phyloP scores from a whole-genome alignment of 2,888 invertebrate genomes.

The Latrodectus elegans region DNA sequence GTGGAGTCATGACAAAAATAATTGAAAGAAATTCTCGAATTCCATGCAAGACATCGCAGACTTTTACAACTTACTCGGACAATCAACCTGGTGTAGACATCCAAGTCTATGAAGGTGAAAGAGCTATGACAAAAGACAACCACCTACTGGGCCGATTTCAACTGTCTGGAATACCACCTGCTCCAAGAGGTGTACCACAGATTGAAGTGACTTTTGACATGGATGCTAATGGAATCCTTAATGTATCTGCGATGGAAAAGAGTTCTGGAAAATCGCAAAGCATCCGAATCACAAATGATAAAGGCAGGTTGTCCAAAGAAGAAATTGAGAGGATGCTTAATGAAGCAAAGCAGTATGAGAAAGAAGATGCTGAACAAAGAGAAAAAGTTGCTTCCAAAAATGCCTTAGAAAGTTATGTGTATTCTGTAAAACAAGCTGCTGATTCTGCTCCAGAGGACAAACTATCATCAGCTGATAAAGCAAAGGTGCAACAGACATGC shows the following conservation, averaged over 20 bases:
- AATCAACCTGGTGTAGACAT: constrained; percentile 93
- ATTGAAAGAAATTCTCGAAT: constrained; percentile 88
- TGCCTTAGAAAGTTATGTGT: constrained; percentile 83
- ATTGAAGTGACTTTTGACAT: constrained; percentile 86
- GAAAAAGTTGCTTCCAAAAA: constrained; percentile 83
- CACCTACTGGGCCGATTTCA: constrained; percentile 79
- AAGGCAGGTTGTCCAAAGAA: constrained; percentile 85
- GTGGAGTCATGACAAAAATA: constrained; percentile 84
- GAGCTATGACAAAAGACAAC: constrained; percentile 82
- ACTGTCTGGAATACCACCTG: constrained; percentile 85
- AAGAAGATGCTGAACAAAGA: constrained; percentile 83
- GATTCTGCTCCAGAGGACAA: constrained; percentile 75
- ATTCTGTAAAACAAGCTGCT: constrained; percentile 81
- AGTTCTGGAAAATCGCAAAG: constrained; percentile 87
- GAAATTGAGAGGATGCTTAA: constrained; percentile 88
- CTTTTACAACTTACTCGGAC: constrained; percentile 94
- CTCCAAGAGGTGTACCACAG: constrained; percentile 81
- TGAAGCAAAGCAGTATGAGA: constrained; percentile 86
- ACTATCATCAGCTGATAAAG: constrained; percentile 82
- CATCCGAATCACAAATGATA: constrained; percentile 89
- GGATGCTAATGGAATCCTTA: constrained; percentile 88
- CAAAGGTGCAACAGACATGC: constrained; percentile 77
- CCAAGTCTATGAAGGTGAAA: constrained; percentile 85
- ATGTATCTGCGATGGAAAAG: constrained; percentile 79
- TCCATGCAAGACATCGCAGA: constrained; percentile 83